Conservation (phyloP, 2,113 vertebrate species). For the Dicrurus megarhynchus region DNA sequence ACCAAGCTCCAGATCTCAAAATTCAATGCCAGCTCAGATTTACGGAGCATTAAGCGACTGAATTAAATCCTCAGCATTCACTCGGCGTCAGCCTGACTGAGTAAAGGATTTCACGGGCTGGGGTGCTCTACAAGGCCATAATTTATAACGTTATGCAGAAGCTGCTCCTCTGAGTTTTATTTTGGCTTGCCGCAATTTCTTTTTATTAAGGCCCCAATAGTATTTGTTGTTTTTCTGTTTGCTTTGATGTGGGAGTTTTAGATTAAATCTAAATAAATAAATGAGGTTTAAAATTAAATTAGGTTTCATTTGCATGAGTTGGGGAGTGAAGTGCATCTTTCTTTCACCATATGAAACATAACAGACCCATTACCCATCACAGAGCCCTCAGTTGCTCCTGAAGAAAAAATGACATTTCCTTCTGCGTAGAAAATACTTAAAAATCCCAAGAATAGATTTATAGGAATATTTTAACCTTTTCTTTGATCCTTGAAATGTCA, state of each 20-base stretch:
- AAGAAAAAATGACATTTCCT: slow-evolving; percentile 75
- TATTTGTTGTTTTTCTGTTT: slow-evolving; percentile 63
- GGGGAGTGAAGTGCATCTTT: slow-evolving; percentile 23
- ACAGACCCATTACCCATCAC: slow-evolving; percentile 33
- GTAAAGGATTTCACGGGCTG: slow-evolving; percentile 61
- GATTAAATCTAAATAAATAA: slow-evolving; percentile 65
- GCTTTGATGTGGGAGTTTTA: slow-evolving; percentile 63
- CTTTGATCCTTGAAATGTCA: slow-evolving; percentile 86
- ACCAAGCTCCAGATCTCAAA: slow-evolving; percentile 33
- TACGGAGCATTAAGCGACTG: slow-evolving; percentile 46
- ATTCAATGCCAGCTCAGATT: slow-evolving; percentile 51
- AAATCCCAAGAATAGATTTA: slow-evolving; percentile 81
- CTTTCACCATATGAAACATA: slow-evolving; percentile 7
- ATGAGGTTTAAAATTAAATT: slow-evolving; percentile 61
- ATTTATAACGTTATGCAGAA: slow-evolving; percentile 57
- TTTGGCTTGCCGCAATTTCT: slow-evolving; percentile 59
- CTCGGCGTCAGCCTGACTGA: slow-evolving; percentile 43
- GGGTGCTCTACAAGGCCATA: slow-evolving; percentile 60
- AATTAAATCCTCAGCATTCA: slow-evolving; percentile 64
- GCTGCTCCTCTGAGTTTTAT: slow-evolving; percentile 51
- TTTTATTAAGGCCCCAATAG: slow-evolving; percentile 63
- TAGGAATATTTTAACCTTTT: slow-evolving; percentile 89
- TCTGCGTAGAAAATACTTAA: slow-evolving; percentile 72
- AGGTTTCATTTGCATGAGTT: slow-evolving; percentile 31
- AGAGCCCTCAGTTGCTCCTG: slow-evolving; percentile 39